Evolutionary conservation across 2,113 vertebrate genomes (phyloP), one percentile per base, ranked within the genome.

Genomic region (Periophthalmus modestus): DNA sequence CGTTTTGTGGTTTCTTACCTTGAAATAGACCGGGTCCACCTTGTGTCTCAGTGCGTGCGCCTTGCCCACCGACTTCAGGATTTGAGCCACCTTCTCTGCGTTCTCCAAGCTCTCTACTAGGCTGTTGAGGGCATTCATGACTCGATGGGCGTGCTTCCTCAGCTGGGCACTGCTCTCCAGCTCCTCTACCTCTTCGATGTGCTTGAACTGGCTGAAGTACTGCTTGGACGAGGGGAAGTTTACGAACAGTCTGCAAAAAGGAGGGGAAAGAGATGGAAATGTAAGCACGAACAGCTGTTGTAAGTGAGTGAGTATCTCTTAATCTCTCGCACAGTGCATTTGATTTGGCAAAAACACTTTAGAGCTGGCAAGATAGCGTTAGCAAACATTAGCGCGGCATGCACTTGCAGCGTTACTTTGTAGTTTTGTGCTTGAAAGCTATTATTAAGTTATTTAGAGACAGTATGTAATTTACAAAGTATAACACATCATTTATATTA

Each of bases 11-110:
- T 28, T 15, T 58, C 72, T 77, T 85, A 98, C 97, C 95, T 98
- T 97, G 78, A 99, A 99, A 92, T 98, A 98, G 67, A 94, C 69
- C 0, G 96, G 97, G 19, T 97, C 95, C 93, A 99, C 97, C 83
- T 97, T 97, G 91, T 99, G 96, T 80, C 93, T 94, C 81, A 96
- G 86, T 0, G 97, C 96, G 0, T 98, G 97, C 52, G 95, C 93
- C 70, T 95, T 97, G 78, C 95, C 97, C 85, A 99, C 82, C 65
- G 93, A 77, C 73, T 92, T 88, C 66, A 99, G 92, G 73, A 96
- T 91, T 0, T 95, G 94, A 33, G 94, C 92, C 72, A 96, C 84
- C 89, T 96, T 97, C 69, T 97, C 96, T 0, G 94, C 81, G 79
- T 97, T 93, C 0, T 95, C 91, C 43, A 98, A 78, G 87, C 94